Base-by-base conservation (phyloP, 2,888 invertebrate genomes). In the Eupeodes luniger region DNA sequence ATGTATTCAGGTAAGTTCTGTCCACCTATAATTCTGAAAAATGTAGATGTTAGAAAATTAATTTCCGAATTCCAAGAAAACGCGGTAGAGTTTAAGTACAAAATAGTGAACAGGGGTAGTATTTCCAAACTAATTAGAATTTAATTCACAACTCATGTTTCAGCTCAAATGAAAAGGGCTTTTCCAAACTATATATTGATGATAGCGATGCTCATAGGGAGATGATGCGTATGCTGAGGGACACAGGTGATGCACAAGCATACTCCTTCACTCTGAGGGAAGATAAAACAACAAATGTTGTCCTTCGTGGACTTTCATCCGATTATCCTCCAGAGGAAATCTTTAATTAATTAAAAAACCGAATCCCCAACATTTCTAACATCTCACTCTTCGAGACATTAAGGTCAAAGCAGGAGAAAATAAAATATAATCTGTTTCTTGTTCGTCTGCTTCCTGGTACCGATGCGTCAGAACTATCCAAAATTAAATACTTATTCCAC, bases 11-110 rank as follows among this genome's bases (percentile, higher is more conserved):
- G 19, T 19, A 19, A 19, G 19, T 19, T 19, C 0, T 19, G 19
- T 19, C 19, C 19, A 19, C 19, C 19, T 19, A 19, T 19, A 19
- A 19, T 19, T 1, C 19, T 19, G 19, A 19, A 40, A 40, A 75
- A 75, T 12, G 62, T 75, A 14, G 19, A 75, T 40, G 19, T 64
- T 19, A n/a, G 75, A 6, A 75, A 64, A 62, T 40, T 64, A 14
- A 0, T 53, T 7, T 34, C 4, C 1, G 75, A 62, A 11, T 16
- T 75, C 19, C 36, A 51, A 51, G 53, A 27, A 1, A 75, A 62
- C 2, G 59, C 72, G 4, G 59, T 47, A 5, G 7, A 53, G 14
- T 69, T 51, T 14, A 10, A 6, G 2, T 70, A 70, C 6, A 72
- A 49, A 59, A n/a, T 72, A 4, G 49, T 59, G 49, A 59, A 59